A percentile compares a stretch with the other conserved stretches of the same genome.
phyloP scores from a whole-genome alignment of 1,140 invertebrate species.

The Bombus fervidus region DNA sequence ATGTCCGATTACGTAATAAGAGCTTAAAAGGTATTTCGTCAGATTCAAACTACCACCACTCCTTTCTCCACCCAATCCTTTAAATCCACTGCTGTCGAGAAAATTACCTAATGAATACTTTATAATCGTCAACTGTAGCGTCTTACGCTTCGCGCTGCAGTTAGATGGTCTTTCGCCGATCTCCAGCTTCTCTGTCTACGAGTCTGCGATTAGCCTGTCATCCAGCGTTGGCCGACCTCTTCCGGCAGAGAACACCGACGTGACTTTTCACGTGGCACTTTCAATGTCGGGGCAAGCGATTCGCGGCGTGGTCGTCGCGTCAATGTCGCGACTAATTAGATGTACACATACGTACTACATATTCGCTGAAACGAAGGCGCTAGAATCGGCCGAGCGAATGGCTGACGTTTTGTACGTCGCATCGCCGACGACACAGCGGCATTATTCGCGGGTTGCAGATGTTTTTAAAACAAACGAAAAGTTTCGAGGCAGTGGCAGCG shows the following conservation, averaged over 20 bases:
- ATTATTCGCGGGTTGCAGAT: not conserved
- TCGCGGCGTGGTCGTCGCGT: too few species aligned
- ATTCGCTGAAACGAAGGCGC: too few species aligned
- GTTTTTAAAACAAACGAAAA: slow-evolving; percentile 43
- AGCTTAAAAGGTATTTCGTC: not conserved
- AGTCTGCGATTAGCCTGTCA: too few species aligned
- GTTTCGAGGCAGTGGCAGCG: slow-evolving; percentile 8
- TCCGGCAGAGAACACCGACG: too few species aligned
- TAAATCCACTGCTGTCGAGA: not conserved
- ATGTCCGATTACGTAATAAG: slow-evolving; percentile 23
- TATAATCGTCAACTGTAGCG: not conserved
- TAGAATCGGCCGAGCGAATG: not conserved
- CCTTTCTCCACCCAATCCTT: too few species aligned
- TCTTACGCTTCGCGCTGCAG: not conserved
- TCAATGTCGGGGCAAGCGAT: too few species aligned
- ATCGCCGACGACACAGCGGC: not conserved
- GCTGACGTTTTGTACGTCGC: too few species aligned
- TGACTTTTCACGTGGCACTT: too few species aligned
- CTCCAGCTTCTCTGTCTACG: too few species aligned
- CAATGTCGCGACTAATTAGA: too few species aligned
- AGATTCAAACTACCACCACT: not conserved
- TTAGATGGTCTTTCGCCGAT: not conserved
- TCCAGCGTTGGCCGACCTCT: too few species aligned
- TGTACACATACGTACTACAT: too few species aligned
- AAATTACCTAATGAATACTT: not conserved